These are phyloP conservation scores for Xylocampa areola DNA, from an alignment of 2,888 invertebrate species.

Conservation along the genomic window DNA sequence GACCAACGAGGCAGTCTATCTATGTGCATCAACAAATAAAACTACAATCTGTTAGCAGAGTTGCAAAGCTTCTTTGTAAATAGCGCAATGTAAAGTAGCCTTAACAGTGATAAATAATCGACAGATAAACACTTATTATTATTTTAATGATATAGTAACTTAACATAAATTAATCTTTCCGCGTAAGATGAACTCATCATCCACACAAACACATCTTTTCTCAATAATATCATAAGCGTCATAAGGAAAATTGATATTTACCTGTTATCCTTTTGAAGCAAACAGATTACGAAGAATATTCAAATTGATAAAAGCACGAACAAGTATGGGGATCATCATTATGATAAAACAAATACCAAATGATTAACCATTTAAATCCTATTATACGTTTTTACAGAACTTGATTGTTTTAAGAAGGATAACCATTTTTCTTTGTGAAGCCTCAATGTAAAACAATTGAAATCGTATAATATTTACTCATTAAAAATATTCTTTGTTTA, in stretches of 20 bases:
- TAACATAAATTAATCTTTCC: slow-evolving; percentile 25
- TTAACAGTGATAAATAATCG: slow-evolving; percentile 12
- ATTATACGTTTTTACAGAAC: not conserved
- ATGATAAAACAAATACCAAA: not conserved
- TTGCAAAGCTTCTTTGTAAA: slow-evolving; percentile 16
- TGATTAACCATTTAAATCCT: not conserved
- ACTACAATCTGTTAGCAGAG: too few relatives aligned
- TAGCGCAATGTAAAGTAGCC: slow-evolving; percentile 15
- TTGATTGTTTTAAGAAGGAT: not conserved
- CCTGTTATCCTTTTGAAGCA: slow-evolving; percentile 10
- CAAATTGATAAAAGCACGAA: not conserved
- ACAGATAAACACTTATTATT: slow-evolving; percentile 21
- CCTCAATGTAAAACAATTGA: too few relatives aligned
- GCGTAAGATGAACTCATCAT: slow-evolving; percentile 42
- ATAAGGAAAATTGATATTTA: slow-evolving; percentile 39
- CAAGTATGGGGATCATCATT: not conserved
- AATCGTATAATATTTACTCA: too few relatives aligned
- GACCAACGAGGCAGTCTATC: too few relatives aligned
- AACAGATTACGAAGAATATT: slow-evolving; percentile 12
- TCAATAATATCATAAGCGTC: slow-evolving; percentile 24
- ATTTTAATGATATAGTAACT: slow-evolving; percentile 15
- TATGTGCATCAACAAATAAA: too few relatives aligned
- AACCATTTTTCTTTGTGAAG: too few relatives aligned
- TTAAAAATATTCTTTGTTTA: slow-evolving; percentile 1
- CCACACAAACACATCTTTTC: slow-evolving; percentile 28